Conservation (phyloP, 2,797 vertebrate genomes). For the Hephaestus fuliginosus region DNA sequence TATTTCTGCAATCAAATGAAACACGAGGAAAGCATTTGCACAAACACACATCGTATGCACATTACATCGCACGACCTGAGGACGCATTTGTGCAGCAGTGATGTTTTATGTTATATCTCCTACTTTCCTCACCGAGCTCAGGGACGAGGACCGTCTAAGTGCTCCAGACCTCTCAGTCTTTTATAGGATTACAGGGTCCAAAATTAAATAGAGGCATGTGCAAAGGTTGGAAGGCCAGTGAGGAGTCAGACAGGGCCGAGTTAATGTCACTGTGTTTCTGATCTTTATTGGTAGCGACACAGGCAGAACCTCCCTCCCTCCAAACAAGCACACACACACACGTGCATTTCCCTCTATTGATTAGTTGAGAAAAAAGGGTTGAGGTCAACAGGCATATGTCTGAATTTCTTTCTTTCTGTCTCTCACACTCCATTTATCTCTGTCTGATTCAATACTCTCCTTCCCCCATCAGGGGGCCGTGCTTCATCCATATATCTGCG, state of each 20-base stretch:
- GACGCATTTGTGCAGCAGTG: constrained; percentile 35
- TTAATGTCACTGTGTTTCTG: constrained; percentile 73
- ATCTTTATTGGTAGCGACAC: constrained; percentile 73
- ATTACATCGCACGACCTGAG: neutral
- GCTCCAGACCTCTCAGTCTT: constrained; percentile 74
- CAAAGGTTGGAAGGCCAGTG: constrained; percentile 69
- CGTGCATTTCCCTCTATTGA: constrained; percentile 79
- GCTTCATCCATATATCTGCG: constrained; percentile 71
- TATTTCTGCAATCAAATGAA: constrained; percentile 18
- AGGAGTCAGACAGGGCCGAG: constrained; percentile 62
- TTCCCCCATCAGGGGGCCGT: constrained; percentile 71
- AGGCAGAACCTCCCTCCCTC: constrained; percentile 50
- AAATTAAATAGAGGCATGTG: constrained; percentile 79
- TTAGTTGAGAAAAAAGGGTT: constrained; percentile 69
- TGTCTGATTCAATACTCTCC: constrained; percentile 81
- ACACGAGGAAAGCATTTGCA: constrained; percentile 10
- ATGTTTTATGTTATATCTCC: constrained; percentile 52
- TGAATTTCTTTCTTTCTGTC: constrained; percentile 82
- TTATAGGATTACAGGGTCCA: constrained; percentile 76
- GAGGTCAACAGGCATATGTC: constrained; percentile 84
- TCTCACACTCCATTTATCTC: constrained; percentile 84
- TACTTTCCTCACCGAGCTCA: constrained; percentile 46
- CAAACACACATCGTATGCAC: neutral
- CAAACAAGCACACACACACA: constrained; percentile 33
- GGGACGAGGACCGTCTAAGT: constrained; percentile 66